Evolutionary conservation across 1,140 invertebrate species (phyloP).

Genomic region (Heliconius melpomene): DNA sequence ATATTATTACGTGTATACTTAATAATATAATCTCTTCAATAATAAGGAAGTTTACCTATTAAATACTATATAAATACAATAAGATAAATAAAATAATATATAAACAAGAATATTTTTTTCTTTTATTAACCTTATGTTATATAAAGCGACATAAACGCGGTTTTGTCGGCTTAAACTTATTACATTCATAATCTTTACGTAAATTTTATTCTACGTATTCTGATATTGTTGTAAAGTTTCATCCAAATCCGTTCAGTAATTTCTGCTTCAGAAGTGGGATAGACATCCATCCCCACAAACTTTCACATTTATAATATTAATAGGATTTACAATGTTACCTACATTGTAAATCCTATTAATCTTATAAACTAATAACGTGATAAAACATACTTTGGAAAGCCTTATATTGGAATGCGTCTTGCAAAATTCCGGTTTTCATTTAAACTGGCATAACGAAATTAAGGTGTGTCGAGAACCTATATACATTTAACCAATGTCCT

Average conservation of each 20-base stretch:
- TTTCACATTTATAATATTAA: no score
- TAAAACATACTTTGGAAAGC: not conserved
- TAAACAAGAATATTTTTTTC: no score
- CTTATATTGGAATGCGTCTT: not conserved
- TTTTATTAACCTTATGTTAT: no score
- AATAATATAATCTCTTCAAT: conserved; percentile 5
- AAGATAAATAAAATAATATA: not conserved
- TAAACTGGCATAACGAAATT: conserved; percentile 14
- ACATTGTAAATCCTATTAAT: no score
- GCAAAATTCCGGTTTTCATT: conserved; percentile 21
- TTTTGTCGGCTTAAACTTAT: no score
- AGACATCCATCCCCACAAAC: no score
- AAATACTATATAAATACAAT: conserved; percentile 14
- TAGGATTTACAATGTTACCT: not conserved
- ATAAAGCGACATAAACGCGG: no score
- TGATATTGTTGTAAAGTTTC: no score
- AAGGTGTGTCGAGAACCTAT: conserved; percentile 15
- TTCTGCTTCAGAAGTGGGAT: no score
- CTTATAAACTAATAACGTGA: not conserved
- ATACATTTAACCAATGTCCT: not conserved
- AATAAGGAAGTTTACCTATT: conserved; percentile 1
- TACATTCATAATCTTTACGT: no score
- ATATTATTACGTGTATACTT: not conserved
- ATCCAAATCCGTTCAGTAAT: no score
- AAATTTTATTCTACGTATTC: no score